phyloP scores from a whole-genome alignment of 2,797 vertebrate species.

The Ptychobarbus kaznakovi region DNA sequence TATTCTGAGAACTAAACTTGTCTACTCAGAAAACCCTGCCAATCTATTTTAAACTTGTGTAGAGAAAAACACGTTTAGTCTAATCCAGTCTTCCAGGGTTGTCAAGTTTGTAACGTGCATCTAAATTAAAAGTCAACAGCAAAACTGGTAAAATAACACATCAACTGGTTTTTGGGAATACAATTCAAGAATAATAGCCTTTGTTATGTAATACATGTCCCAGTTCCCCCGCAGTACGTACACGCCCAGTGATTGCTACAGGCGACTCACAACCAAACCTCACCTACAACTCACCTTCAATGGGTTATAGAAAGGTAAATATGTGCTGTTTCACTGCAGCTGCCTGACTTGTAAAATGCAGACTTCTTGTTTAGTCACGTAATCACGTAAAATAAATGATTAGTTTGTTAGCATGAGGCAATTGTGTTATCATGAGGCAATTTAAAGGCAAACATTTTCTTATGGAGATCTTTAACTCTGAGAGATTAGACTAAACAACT shows the following conservation, averaged over 20 bases:
- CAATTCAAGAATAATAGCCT: constrained; percentile 51
- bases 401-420: background rate
- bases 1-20: background rate
- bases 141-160: constrained; percentile 36
- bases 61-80: background rate
- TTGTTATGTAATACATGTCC: constrained; percentile 40
- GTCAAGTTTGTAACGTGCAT: constrained; percentile 46
- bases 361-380: background rate
- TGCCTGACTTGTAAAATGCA: background rate
- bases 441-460: background rate
- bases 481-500: constrained; percentile 40
- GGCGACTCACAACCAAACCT: background rate
- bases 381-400: background rate
- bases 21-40: background rate
- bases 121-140: constrained; percentile 24
- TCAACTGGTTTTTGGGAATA: constrained; percentile 34
- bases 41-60: background rate
- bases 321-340: background rate
- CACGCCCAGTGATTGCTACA: constrained; percentile 30
- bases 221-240: background rate
- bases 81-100: constrained; percentile 45
- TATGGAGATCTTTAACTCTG: background rate
- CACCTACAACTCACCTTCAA: constrained; percentile 11
- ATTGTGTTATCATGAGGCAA: background rate
- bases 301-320: constrained; percentile 12